These are phyloP conservation scores for Siderastrea siderea DNA, from an alignment of 92 coral and sea anemone genomes.

Conservation along the genomic window DNA sequence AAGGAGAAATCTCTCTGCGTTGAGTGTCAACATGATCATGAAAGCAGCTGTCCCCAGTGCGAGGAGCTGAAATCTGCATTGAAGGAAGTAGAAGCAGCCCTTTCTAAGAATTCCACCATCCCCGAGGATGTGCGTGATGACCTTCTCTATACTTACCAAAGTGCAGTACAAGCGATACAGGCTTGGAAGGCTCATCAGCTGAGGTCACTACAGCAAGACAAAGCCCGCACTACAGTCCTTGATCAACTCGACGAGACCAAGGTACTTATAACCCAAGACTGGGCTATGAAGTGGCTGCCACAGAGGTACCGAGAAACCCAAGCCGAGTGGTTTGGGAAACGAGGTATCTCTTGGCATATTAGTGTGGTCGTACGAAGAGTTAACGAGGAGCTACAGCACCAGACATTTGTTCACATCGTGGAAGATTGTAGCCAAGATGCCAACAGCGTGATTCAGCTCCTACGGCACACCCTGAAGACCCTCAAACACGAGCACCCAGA, in stretches of 20 bases:
- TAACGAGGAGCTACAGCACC: slow-evolving; percentile 18
- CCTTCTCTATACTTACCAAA: slow-evolving; percentile 6
- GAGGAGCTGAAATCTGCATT: slow-evolving; percentile 29
- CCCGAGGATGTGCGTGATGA: slow-evolving; percentile 15
- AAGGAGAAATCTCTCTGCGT: slow-evolving; percentile 25
- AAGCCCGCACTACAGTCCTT: slow-evolving; percentile 28
- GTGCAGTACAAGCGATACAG: slow-evolving; percentile 10
- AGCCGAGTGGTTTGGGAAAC: slow-evolving; percentile 51
- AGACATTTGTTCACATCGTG: slow-evolving; percentile 40
- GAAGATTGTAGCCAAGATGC: slow-evolving; percentile 40
- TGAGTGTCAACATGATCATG: slow-evolving; percentile 22
- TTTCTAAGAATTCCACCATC: slow-evolving; percentile 8
- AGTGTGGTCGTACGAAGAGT: slow-evolving; percentile 36
- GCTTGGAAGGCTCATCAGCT: slow-evolving; percentile 9
- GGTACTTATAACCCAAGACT: slow-evolving; percentile 43
- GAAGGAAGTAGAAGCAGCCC: neutral
- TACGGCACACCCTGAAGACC: slow-evolving; percentile 44
- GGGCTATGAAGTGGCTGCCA: slow-evolving; percentile 55
- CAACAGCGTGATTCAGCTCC: slow-evolving; percentile 35
- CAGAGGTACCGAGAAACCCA: slow-evolving; percentile 46
- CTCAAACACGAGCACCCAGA: slow-evolving; percentile 42
- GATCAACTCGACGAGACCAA: slow-evolving; percentile 30
- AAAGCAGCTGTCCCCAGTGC: slow-evolving; percentile 34
- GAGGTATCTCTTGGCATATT: slow-evolving; percentile 58
- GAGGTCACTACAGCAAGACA: slow-evolving; percentile 12